A percentile compares a stretch with the other conserved stretches of the same genome.
These are phyloP conservation scores for Leptinotarsa defecta DNA, from an alignment of 1,140 invertebrate genomes.

Conservation along the genomic window DNA sequence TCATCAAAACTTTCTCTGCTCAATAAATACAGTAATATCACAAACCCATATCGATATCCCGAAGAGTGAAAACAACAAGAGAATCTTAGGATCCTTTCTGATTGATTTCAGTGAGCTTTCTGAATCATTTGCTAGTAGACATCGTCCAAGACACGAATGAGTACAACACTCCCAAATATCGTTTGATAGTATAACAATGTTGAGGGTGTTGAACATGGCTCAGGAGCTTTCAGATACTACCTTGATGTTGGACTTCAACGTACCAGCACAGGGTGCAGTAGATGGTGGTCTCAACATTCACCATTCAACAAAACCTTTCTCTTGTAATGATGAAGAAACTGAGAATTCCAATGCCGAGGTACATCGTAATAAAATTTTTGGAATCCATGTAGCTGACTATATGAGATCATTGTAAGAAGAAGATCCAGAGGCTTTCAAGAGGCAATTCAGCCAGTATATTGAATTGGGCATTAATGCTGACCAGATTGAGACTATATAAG, in stretches of 20 bases:
- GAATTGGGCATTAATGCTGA: conserved; percentile 84
- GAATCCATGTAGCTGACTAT: conserved; percentile 95
- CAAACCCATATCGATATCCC: too few species aligned
- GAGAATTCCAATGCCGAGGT: conserved; percentile 95
- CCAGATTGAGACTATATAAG: conserved; percentile 93
- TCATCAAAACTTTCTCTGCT: too few species aligned
- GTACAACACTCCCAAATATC: conserved; percentile 99
- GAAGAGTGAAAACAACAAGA: too few species aligned
- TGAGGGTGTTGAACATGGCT: conserved; percentile 89
- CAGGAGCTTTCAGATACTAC: conserved; percentile 87
- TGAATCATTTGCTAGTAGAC: too few species aligned
- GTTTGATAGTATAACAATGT: conserved; percentile 95
- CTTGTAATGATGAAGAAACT: conserved; percentile 91
- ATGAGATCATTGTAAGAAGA: conserved; percentile 92
- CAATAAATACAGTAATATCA: too few species aligned
- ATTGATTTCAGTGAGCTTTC: too few species aligned
- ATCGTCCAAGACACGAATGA: conserved; percentile 99
- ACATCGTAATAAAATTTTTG: conserved; percentile 93
- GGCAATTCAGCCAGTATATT: conserved; percentile 96
- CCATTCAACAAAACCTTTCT: conserved; percentile 96
- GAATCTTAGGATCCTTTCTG: too few species aligned
- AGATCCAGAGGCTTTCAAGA: conserved; percentile 95
- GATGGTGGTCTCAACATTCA: conserved; percentile 99
- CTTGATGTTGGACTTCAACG: conserved; percentile 95
- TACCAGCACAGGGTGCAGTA: conserved; percentile 97